These are phyloP conservation scores for Littorina saxatilis DNA, from an alignment of 1,140 invertebrate species.

Conservation along the genomic window DNA sequence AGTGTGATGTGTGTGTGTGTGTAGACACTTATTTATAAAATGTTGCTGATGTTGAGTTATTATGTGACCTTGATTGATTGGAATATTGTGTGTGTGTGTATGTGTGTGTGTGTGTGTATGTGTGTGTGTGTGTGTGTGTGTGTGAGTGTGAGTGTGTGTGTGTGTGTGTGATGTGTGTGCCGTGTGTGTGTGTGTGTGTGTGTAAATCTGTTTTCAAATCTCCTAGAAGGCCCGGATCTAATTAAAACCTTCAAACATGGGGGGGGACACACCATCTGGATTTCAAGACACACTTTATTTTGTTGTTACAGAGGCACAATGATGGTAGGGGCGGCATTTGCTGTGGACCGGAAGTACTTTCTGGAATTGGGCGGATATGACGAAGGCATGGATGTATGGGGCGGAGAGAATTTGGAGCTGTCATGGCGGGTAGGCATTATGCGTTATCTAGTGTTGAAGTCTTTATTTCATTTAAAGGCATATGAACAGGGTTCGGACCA, in stretches of 20 bases:
- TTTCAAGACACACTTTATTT: too few relatives aligned
- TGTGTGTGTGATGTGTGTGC: too few relatives aligned
- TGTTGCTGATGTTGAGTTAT: too few relatives aligned
- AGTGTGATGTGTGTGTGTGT: too few relatives aligned
- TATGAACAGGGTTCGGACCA: background rate
- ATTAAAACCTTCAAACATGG: too few relatives aligned
- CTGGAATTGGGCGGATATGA: slow-evolving; percentile 84
- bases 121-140: background rate
- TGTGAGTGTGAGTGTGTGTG: background rate
- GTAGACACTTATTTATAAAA: too few relatives aligned
- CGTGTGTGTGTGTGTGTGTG: too few relatives aligned
- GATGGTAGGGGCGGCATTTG: slow-evolving; percentile 98
- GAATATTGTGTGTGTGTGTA: background rate
- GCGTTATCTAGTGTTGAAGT: background rate
- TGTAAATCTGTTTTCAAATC: too few relatives aligned
- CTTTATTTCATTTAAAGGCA: background rate
- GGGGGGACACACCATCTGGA: too few relatives aligned
- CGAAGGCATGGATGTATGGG: slow-evolving; percentile 84
- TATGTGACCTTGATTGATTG: background rate
- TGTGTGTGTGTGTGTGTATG: background rate
- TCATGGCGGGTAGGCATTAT: slow-evolving; percentile 63
- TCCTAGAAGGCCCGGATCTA: too few relatives aligned
- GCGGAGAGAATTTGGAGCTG: slow-evolving; percentile 96
- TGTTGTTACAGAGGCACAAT: slow-evolving; percentile 77
- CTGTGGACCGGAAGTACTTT: slow-evolving; percentile 93